Percentiles rank a stretch among this genome's conserved stretches.
phyloP scores from a whole-genome alignment of 2,113 vertebrate genomes.

The Pelodiscus sinensis region DNA sequence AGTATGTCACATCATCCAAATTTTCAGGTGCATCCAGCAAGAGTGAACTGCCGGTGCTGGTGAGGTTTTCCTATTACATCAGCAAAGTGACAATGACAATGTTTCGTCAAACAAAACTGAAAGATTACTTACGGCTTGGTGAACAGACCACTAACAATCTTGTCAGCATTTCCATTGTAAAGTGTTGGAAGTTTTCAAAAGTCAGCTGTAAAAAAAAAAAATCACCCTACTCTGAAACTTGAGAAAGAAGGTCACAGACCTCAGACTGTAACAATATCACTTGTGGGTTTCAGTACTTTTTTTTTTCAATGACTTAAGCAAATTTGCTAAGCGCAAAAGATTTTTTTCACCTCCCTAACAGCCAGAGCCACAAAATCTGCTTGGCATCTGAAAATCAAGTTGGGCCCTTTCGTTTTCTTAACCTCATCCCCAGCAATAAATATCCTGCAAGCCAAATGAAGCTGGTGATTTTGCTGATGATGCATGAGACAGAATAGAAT shows the following conservation, averaged over 20 bases:
- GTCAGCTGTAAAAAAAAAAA: not conserved
- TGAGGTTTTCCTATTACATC: slow-evolving; percentile 14
- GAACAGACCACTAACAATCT: slow-evolving; percentile 1
- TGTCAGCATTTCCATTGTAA: slow-evolving; percentile 4
- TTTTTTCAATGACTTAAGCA: slow-evolving; percentile 23
- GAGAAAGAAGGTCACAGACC: slow-evolving; percentile 26
- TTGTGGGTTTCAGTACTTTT: slow-evolving; percentile 30
- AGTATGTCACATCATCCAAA: not conserved
- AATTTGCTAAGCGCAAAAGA: not conserved
- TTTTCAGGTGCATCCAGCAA: not conserved
- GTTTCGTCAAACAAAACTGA: not conserved
- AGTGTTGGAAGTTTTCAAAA: slow-evolving; percentile 12
- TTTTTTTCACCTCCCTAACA: slow-evolving; percentile 7
- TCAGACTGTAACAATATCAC: slow-evolving; percentile 7
- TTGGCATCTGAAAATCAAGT: not conserved
- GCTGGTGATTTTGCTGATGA: not conserved
- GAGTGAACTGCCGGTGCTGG: not conserved
- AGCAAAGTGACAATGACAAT: not conserved
- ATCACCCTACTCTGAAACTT: slow-evolving; percentile 35
- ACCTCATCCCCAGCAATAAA: fast-evolving
- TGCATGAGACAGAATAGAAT: not conserved
- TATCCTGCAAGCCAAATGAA: not conserved
- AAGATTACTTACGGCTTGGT: not conserved
- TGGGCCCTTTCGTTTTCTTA: not conserved
- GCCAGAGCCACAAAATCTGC: not conserved